Base-by-base conservation (phyloP, 2,113 vertebrate genomes). In the Dromiciops gliroides region DNA sequence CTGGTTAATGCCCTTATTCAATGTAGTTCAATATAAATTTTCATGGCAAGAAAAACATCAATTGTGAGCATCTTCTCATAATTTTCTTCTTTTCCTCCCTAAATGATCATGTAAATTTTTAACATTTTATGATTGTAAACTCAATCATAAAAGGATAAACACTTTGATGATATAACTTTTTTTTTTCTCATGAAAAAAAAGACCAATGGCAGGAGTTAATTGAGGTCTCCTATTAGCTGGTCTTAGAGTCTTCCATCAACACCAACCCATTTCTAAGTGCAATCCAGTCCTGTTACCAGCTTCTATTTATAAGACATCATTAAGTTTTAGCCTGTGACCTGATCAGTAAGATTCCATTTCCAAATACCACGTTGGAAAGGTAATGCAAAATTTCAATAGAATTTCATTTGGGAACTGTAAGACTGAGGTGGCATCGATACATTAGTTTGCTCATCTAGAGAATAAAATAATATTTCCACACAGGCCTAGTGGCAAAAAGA, bases 1-100 rank as follows among this genome's bases (percentile, higher is more conserved):
- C 90, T 92, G 26, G 51, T 47, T 97, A 97, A 98, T 97, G 96
- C 48, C 91, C 95, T 97, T 96, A 97, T 96, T 97, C 96, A 97
- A 75, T 93, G 52, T 3, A 0, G 92, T 93, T 93, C 94, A 95
- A 88, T 48, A 83, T 56, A 93, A 89, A 96, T 91, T 96, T 98
- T 97, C 94, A 94, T 91, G 96, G 92, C 90, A 97, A 88, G 92
- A 0, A 0, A 67, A 92, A 96, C 90, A 49, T 50, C 47, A 92
- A 47, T 83, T 23, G 31, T 22, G 67, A 23, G 19, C 37, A 23
- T 83, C 37, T 83, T 83, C 6, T 44, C 37, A 83, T 83, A 8
- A 44, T 44, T 44, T 44, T 83, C 92, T 89, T 93, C 9, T 96
- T 94, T 53, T 94, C 53, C 67, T 16, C 91, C 97, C 95, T 91